Evolutionary conservation across 2,888 invertebrate species (phyloP).

Genomic region (Lacanobia wlatinum): DNA sequence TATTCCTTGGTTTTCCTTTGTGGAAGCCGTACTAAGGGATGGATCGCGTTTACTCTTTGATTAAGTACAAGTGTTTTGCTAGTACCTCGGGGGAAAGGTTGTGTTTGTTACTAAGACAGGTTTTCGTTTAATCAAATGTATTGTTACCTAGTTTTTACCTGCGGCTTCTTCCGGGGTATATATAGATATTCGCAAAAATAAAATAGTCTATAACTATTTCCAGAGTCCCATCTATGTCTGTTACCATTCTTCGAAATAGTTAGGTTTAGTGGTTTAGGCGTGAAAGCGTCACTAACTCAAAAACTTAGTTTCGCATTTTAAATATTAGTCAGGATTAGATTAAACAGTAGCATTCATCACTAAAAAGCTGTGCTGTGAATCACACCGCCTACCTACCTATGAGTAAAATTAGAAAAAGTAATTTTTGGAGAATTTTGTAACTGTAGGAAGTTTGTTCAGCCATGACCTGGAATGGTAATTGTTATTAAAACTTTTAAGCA

Average conservation of each 20-base stretch:
- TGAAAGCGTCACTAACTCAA: too few relatives aligned
- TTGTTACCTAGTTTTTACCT: neutral
- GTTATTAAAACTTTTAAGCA: constrained; percentile 19
- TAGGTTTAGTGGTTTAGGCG: too few relatives aligned
- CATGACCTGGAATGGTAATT: constrained; percentile 9
- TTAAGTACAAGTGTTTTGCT: constrained; percentile 20
- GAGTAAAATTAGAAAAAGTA: neutral
- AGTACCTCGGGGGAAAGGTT: neutral
- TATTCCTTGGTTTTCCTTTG: constrained; percentile 54
- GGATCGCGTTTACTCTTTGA: constrained; percentile 42
- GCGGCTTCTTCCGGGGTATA: too few relatives aligned
- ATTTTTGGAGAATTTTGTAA: neutral
- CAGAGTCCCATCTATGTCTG: too few relatives aligned
- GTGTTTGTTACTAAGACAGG: neutral
- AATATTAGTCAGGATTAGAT: too few relatives aligned
- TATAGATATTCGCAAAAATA: too few relatives aligned
- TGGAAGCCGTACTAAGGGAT: constrained; percentile 23
- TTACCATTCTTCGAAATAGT: too few relatives aligned
- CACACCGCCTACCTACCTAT: too few relatives aligned
- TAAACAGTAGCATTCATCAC: neutral
- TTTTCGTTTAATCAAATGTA: constrained; percentile 11
- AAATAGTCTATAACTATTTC: too few relatives aligned
- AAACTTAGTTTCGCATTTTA: too few relatives aligned
- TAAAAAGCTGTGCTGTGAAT: neutral
- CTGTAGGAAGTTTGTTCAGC: neutral